These are phyloP conservation scores for Lutjanus argentimaculatus DNA, from an alignment of 2,797 vertebrate genomes.

Conservation along the genomic window DNA sequence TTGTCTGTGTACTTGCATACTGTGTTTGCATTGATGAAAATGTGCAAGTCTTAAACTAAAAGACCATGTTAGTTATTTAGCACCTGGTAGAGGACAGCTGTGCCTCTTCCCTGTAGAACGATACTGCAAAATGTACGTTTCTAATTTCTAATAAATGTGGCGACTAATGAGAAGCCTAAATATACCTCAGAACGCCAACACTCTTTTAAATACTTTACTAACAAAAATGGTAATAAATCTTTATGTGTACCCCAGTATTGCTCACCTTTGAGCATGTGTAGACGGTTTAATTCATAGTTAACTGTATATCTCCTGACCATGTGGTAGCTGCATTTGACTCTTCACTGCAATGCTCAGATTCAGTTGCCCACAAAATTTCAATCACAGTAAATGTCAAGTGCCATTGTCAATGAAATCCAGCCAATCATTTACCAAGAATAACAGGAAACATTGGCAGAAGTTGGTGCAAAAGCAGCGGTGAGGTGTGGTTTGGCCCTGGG, in stretches of 20 bases:
- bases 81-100: conserved; percentile 73
- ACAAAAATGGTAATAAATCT: conserved; percentile 39
- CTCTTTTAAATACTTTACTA: conserved; percentile 51
- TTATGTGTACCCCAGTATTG: conserved; percentile 42
- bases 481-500: conserved; percentile 71
- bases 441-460: conserved; percentile 55
- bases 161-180: conserved; percentile 30
- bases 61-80: conserved; percentile 70
- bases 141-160: conserved; percentile 44
- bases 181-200: conserved; percentile 47
- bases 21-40: conserved; percentile 78
- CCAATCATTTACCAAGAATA: conserved; percentile 55
- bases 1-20: conserved; percentile 75
- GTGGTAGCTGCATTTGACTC: conserved; percentile 61
- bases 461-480: conserved; percentile 72
- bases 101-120: conserved; percentile 66
- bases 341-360: conserved; percentile 54
- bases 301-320: conserved; percentile 49
- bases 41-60: conserved; percentile 69
- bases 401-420: conserved; percentile 57
- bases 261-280: conserved; percentile 38
- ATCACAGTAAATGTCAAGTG: conserved; percentile 74
- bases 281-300: conserved; percentile 48
- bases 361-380: conserved; percentile 45
- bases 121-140: conserved; percentile 58